Evolutionary conservation across 2,113 vertebrate species (phyloP).

Genomic region (Isichthys henryi): DNA sequence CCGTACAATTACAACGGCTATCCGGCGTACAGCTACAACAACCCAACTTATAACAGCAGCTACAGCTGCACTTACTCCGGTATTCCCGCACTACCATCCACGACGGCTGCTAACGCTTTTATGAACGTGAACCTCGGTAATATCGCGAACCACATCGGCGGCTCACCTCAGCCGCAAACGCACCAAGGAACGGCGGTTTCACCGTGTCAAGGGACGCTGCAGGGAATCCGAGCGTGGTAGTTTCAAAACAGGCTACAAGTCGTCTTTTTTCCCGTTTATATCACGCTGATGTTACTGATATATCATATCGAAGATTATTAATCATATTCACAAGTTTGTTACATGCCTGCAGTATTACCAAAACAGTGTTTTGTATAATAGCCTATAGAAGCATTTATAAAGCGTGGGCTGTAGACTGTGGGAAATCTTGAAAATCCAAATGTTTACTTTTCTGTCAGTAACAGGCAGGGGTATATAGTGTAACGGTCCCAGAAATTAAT

Average conservation of each 20-base stretch:
- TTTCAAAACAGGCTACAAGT: not conserved
- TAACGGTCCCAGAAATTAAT: not conserved
- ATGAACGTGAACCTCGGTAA: conserved; percentile 74
- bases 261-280: not conserved
- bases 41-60: conserved; percentile 69
- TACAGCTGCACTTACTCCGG: conserved; percentile 80
- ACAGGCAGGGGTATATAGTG: not conserved
- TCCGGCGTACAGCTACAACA: conserved; percentile 72
- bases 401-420: not conserved
- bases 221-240: conserved; percentile 90
- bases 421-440: not conserved
- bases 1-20: conserved; percentile 76
- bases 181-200: conserved; percentile 68
- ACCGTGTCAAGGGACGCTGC: conserved; percentile 78
- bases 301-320: conserved; percentile 13
- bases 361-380: conserved; percentile 28
- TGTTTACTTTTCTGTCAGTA: conserved; percentile 16
- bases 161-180: conserved; percentile 53
- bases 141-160: conserved; percentile 51
- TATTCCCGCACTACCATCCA: conserved; percentile 56
- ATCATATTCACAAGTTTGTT: conserved; percentile 24
- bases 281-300: not conserved
- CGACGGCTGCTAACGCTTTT: conserved; percentile 62
- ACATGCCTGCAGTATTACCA: conserved; percentile 20
- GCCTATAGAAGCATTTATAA: conserved; percentile 11